Conservation (phyloP, 2,797 vertebrate species). For the Enoplosus armatus region DNA sequence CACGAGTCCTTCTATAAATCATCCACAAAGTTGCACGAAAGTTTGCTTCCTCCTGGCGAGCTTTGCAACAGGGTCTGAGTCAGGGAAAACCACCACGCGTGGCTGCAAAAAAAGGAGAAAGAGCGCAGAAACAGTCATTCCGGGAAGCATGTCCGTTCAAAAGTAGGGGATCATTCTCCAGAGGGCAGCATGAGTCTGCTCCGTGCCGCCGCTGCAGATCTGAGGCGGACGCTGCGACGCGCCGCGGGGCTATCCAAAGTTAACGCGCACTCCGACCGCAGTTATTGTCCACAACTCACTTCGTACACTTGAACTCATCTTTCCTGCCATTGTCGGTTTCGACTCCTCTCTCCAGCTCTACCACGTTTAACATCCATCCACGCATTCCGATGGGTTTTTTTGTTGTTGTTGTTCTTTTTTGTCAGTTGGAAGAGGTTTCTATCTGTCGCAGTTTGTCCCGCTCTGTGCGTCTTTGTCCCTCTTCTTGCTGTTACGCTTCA, state of each 20-base stretch:
- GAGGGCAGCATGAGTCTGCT: neutral
- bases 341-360: neutral
- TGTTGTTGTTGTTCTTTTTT: neutral
- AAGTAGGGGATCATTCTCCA: constrained; percentile 1
- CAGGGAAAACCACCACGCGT: constrained; percentile 49
- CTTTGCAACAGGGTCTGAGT: constrained; percentile 27
- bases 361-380: constrained; percentile 33
- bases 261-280: constrained; percentile 45
- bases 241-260: constrained; percentile 44
- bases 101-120: constrained; percentile 38
- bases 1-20: neutral
- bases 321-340: constrained; percentile 25
- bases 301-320: constrained; percentile 36
- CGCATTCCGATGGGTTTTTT: constrained; percentile 35
- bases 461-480: constrained; percentile 81
- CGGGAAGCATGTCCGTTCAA: constrained; percentile 39
- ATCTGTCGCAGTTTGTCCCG: constrained; percentile 63
- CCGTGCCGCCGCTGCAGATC: constrained; percentile 31
- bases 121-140: constrained; percentile 25
- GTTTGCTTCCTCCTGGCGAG: constrained; percentile 26
- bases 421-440: constrained; percentile 32
- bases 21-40: constrained; percentile 12
- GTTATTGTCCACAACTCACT: constrained; percentile 37
- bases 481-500: constrained; percentile 82
- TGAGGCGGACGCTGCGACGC: constrained; percentile 21